Percentiles rank a stretch among this genome's conserved stretches.
Conservation (phyloP, 2,888 invertebrate species). For the Leptopterna dolabrata region DNA sequence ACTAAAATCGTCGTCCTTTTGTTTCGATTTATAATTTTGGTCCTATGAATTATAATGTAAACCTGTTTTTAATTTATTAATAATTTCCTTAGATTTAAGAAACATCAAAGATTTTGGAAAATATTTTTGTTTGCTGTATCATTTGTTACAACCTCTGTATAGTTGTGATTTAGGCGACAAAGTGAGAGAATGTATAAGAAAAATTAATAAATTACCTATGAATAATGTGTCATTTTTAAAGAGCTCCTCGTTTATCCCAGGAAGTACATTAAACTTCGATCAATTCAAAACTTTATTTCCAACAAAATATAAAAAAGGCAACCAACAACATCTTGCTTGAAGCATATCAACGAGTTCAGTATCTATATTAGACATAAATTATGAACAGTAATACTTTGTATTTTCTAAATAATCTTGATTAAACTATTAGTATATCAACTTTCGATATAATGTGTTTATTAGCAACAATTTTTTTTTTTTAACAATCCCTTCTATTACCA, state of each 20-base stretch:
- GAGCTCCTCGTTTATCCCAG: neutral
- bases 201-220: slow-evolving; percentile 22
- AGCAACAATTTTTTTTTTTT: no score
- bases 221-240: neutral
- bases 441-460: no score
- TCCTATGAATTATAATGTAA: slow-evolving; percentile 25
- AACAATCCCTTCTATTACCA: no score
- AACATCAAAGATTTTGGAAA: slow-evolving; percentile 13
- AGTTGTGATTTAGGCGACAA: slow-evolving; percentile 43
- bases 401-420: no score
- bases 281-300: neutral
- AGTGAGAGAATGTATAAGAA: slow-evolving; percentile 41
- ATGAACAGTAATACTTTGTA: no score
- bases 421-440: no score
- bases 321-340: neutral
- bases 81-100: slow-evolving; percentile 33
- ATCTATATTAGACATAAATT: no score
- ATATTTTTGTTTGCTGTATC: slow-evolving; percentile 39
- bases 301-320: neutral
- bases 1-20: neutral
- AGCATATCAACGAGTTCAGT: no score
- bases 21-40: slow-evolving; percentile 29
- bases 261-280: neutral
- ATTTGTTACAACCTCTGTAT: slow-evolving; percentile 41
- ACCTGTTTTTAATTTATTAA: slow-evolving; percentile 26